Conservation (phyloP, 2,113 vertebrate genomes). For the Rhombomys opimus region DNA sequence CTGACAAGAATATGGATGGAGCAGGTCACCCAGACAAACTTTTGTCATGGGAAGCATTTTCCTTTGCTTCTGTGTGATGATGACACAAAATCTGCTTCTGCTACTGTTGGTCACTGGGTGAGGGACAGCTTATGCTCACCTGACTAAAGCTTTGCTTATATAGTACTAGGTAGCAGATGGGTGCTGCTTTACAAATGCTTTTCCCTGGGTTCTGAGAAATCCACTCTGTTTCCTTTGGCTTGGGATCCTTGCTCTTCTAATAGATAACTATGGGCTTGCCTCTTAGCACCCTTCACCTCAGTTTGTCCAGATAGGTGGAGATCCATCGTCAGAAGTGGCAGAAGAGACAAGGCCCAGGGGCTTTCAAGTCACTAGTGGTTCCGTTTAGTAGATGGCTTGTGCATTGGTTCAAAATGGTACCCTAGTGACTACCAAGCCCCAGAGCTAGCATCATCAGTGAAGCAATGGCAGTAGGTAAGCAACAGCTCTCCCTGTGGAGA, state of each 20-base stretch:
- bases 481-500: background rate
- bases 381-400: constrained; percentile 74
- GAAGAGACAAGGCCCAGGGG: constrained; percentile 70
- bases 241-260: constrained; percentile 56
- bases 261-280: constrained; percentile 43
- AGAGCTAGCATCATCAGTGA: constrained; percentile 54
- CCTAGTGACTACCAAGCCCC: constrained; percentile 79
- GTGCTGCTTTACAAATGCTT: constrained; percentile 23
- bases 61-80: constrained; percentile 44
- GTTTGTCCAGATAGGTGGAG: constrained; percentile 54
- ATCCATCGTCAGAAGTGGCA: constrained; percentile 45
- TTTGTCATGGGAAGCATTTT: constrained; percentile 29
- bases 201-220: background rate
- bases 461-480: constrained; percentile 64
- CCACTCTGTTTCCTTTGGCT: background rate
- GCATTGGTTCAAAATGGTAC: constrained; percentile 78
- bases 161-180: background rate
- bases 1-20: constrained; percentile 61
- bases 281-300: constrained; percentile 59
- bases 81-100: constrained; percentile 36
- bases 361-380: constrained; percentile 80
- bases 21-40: background rate
- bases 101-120: constrained; percentile 3
- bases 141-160: constrained; percentile 57
- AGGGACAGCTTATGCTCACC: constrained; percentile 19